Evolutionary conservation across 2,888 invertebrate species (phyloP), one percentile per base, ranked within the genome.

Genomic region (Oligia strigilis): DNA sequence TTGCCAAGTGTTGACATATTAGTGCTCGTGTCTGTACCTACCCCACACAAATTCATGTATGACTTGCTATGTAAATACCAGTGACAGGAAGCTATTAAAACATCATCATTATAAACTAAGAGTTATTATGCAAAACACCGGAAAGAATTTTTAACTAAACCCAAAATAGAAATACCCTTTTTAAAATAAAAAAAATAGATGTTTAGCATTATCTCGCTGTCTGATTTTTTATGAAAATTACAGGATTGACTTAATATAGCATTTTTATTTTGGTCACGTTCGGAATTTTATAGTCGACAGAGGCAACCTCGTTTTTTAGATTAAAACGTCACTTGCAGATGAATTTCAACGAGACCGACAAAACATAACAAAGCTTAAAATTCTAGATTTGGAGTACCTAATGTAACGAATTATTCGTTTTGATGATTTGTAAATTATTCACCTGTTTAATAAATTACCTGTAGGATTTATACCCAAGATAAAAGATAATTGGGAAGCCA

Each of bases 261-360:
- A 90, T 93, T 93, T 91, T 93, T 92, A 96, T 96, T 95, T 94
- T 83, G 89, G 91, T 95, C 96, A 96, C 96, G 96, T 95, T 89
- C 90, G 81, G 89, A 92, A 85, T 91, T 94, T 95, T 93, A 94
- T 93, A 94, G 94, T 93, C 93, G 89, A 90, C 91, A 87, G 92
- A 90, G 90, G 88, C 91, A 89, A 91, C 89, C 91, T 90, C 91
- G 91, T 92, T 92, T 92, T 92, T 93, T 88, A 92, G 94, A 95
- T 96, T 96, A 95, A 96, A 95, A 95, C 88, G 95, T 95, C 96
- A 94, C 92, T 93, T 91, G 90, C 96, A 96, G 95, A 95, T 92
- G 93, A 94, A 93, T 95, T 93, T 92, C 86, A 90, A 92, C 90
- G 91, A 93, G 91, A 91, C 89, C 88, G 84, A 88, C 80, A 85